A percentile compares a stretch with the other conserved stretches of the same genome.
These are phyloP conservation scores for Callaeas wilsoni DNA, from an alignment of 2,113 vertebrate genomes.

Conservation along the genomic window DNA sequence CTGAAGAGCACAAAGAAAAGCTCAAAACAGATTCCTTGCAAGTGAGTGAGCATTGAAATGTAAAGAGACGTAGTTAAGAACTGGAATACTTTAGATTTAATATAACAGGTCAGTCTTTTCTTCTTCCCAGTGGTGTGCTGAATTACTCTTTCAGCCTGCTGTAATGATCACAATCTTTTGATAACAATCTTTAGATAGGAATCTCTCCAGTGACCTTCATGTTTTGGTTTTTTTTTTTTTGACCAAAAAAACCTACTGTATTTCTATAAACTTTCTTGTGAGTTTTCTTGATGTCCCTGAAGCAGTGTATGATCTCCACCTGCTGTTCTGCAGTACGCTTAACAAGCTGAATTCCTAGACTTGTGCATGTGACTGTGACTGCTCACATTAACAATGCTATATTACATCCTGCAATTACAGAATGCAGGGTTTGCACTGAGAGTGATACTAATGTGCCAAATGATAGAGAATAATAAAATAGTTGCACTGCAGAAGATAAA, in stretches of 20 bases:
- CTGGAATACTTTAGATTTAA: neutral
- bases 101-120: neutral
- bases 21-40: constrained; percentile 98
- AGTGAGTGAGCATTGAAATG: constrained; percentile 70
- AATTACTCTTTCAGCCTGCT: neutral
- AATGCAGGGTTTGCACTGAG: neutral
- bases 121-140: neutral
- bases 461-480: neutral
- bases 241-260: neutral
- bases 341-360: neutral
- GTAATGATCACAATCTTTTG: neutral
- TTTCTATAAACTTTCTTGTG: neutral
- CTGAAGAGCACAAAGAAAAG: constrained; percentile 94
- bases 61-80: neutral
- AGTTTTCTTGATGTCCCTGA: neutral
- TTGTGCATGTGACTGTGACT: neutral
- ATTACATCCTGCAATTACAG: neutral
- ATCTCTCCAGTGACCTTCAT: neutral
- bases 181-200: neutral
- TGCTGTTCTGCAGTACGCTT: constrained; percentile 1
- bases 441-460: neutral
- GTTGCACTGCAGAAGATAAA: neutral
- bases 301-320: constrained; percentile 20
- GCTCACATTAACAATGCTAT: neutral
- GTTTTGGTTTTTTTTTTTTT: neutral